phyloP scores from a whole-genome alignment of 2,888 invertebrate species.

The Drosophila infuscata region DNA sequence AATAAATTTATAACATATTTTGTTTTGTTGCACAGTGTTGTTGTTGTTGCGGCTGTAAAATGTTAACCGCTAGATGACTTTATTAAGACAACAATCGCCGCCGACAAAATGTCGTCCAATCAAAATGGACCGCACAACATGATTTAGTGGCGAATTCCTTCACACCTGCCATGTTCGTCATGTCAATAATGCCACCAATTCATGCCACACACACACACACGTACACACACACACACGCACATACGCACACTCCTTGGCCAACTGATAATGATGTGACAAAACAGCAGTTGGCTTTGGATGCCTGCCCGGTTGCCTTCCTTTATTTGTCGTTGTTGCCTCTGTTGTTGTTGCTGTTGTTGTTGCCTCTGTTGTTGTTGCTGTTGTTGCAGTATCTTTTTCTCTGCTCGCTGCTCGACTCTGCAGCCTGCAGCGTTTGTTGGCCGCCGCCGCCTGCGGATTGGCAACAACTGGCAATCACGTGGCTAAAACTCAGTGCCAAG shows the following conservation, averaged over 20 bases:
- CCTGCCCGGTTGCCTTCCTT: conserved; percentile 1
- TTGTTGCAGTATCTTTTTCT: conserved; percentile 11
- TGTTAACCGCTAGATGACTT: conserved; percentile 72
- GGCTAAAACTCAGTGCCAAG: conserved; percentile 7
- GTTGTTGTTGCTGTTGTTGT: conserved; percentile 13
- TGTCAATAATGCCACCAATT: conserved; percentile 79
- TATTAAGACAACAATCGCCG: conserved; percentile 63
- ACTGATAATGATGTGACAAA: conserved; percentile 81
- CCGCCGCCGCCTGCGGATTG: conserved; percentile 26
- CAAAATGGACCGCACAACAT: conserved; percentile 73
- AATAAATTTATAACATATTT: too few species aligned
- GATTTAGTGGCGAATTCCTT: conserved; percentile 81
- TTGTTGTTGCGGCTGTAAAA: background rate
- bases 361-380: conserved; percentile 15
- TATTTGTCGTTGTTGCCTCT: conserved; percentile 30
- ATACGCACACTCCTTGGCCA: conserved; percentile 26
- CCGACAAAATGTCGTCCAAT: conserved; percentile 65
- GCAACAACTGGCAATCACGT: conserved; percentile 13
- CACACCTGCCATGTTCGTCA: conserved; percentile 75
- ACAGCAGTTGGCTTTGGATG: conserved; percentile 69
- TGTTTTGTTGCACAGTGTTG: conserved; percentile 47
- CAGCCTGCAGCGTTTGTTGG: conserved; percentile 33
- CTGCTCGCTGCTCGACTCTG: conserved; percentile 12
- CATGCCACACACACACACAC: conserved; percentile 14
- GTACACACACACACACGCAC: background rate